These are phyloP conservation scores for Hypena proboscidalis DNA, from an alignment of 2,888 invertebrate species.

Conservation along the genomic window DNA sequence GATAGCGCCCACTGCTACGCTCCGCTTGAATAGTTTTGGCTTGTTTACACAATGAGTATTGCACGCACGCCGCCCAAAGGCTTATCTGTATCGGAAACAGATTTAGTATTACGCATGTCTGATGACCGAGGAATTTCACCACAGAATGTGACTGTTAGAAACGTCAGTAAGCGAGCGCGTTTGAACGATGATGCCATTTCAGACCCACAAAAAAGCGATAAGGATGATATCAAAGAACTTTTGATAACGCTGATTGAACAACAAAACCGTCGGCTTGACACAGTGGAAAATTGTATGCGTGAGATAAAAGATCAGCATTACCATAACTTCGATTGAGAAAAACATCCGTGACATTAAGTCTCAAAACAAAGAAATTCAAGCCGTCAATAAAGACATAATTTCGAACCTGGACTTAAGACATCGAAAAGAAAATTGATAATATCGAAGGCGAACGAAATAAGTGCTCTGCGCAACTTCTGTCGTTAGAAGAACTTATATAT, in stretches of 20 bases:
- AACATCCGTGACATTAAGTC: background rate
- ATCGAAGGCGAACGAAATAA: background rate
- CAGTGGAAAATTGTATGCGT: background rate
- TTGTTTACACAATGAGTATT: too few species aligned
- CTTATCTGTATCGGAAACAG: too few species aligned
- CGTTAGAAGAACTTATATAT: constrained; percentile 9
- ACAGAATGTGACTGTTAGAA: background rate
- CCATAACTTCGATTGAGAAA: background rate
- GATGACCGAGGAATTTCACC: too few species aligned
- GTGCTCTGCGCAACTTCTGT: background rate
- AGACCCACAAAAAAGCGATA: background rate
- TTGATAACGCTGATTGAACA: background rate
- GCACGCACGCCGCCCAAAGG: too few species aligned
- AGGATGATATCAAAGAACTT: background rate
- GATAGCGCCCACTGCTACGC: too few species aligned
- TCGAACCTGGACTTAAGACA: background rate
- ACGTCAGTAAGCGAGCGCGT: background rate
- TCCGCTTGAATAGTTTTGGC: too few species aligned
- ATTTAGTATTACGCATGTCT: too few species aligned
- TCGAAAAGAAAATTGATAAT: background rate
- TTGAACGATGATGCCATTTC: background rate
- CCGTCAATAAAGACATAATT: background rate
- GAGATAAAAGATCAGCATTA: background rate
- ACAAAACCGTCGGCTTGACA: background rate
- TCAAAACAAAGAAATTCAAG: background rate